Base-by-base conservation (phyloP, 2,797 vertebrate genomes). In the Salarias fasciatus region DNA sequence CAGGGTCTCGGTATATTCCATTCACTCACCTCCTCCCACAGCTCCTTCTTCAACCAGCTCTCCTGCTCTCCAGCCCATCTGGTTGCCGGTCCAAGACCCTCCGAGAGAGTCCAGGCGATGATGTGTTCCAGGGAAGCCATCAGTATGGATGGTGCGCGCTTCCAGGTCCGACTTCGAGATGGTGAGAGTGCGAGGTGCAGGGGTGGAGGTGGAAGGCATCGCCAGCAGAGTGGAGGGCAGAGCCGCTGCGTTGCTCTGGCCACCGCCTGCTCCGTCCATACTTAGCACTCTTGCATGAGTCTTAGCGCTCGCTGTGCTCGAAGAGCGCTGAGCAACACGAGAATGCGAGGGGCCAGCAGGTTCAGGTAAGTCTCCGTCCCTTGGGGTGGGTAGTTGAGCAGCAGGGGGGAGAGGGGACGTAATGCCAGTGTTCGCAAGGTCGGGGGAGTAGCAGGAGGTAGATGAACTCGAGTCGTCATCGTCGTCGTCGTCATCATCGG, bases 271-370 rank as follows among this genome's bases (percentile, higher is more conserved):
- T 11, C 94, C 95, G 0, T 96, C 95, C 95, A 96, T 95, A 85
- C 95, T 96, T 40, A 96, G 89, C 77, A 96, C 94, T 40, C 95
- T 89, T 1, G 95, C 95, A 0, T 96, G 95, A 11, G 95, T 96
- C 91, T 97, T 96, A 45, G 95, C 95, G 43, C 95, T 95, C 12
- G 95, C 95, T 0, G 94, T 94, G 85, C 95, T 96, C 28, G 95
- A 93, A 0, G 94, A 94, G 72, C 95, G 91, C 83, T 95, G 95
- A 61, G 95, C 93, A 35, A 92, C 92, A 37, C 93, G 92, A 30
- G 90, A 78, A 62, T 94, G 92, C 10, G 94, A 88, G 28, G 90
- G 89, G 44, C 91, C 92, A 13, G 80, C 68, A 9, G 75, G 53
- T 50, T 91, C 86, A 0, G 63, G 63, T 72, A 61, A 80, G 48